phyloP scores from a whole-genome alignment of 1,140 invertebrate species.

The Drosophila leontia region DNA sequence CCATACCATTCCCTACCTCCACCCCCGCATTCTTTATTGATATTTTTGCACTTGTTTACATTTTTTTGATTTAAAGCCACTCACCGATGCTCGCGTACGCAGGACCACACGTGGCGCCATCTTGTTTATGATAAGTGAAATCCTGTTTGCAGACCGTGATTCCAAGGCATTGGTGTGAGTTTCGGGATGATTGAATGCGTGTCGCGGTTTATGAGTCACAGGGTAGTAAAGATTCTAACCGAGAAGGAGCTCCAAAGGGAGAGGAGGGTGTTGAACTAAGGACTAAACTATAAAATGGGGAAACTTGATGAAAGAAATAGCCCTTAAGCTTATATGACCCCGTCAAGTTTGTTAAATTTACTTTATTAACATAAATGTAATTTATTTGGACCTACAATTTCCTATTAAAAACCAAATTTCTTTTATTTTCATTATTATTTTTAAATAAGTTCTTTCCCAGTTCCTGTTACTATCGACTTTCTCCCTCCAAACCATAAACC shows the following conservation, averaged over 20 bases:
- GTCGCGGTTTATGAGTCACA: constrained; percentile 34
- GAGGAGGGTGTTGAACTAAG: not conserved
- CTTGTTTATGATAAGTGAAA: constrained; percentile 52
- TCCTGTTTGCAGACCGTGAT: constrained; percentile 36
- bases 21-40: constrained; percentile 62
- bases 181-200: constrained; percentile 39
- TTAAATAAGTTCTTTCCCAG: too few species aligned
- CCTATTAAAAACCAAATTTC: not conserved
- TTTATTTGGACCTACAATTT: not conserved
- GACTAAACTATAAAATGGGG: not conserved
- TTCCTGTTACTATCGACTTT: constrained; percentile 8
- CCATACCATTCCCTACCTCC: not conserved
- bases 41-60: constrained; percentile 83
- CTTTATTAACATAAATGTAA: not conserved
- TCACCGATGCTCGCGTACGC: constrained; percentile 44
- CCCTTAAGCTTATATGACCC: too few species aligned
- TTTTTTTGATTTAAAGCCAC: constrained; percentile 71
- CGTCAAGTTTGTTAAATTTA: not conserved
- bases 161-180: constrained; percentile 21
- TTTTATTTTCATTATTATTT: too few species aligned
- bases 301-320: not conserved
- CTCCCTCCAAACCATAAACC: not conserved
- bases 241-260: too few species aligned
- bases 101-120: constrained; percentile 79
- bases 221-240: constrained; percentile 2